Percentiles rank a stretch among this genome's conserved stretches.
These are phyloP conservation scores for Slavum lentiscoides DNA, from an alignment of 2,888 invertebrate genomes.

Conservation along the genomic window DNA sequence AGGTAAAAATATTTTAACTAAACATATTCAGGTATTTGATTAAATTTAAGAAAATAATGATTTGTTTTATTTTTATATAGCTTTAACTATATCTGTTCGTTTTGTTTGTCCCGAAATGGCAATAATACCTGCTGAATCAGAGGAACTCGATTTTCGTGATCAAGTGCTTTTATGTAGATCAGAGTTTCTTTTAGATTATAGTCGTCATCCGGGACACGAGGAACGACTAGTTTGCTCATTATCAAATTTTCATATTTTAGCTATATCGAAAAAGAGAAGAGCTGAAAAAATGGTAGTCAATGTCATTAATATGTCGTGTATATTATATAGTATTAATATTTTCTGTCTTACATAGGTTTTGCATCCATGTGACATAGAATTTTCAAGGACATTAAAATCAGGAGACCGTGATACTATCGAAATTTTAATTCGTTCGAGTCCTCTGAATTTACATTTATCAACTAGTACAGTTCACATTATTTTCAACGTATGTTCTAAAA, in stretches of 20 bases:
- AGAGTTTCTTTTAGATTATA: slow-evolving; percentile 73
- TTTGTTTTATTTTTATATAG: slow-evolving; percentile 58
- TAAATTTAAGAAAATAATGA: neutral
- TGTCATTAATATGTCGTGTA: neutral
- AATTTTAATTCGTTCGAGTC: slow-evolving; percentile 69
- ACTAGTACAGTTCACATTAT: slow-evolving; percentile 74
- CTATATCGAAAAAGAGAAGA: slow-evolving; percentile 57
- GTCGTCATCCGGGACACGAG: slow-evolving; percentile 66
- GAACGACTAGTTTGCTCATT: slow-evolving; percentile 69
- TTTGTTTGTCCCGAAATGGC: slow-evolving; percentile 78
- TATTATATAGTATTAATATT: neutral
- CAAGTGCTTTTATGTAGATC: slow-evolving; percentile 69
- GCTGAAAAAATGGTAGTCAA: slow-evolving; percentile 53
- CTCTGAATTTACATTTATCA: slow-evolving; percentile 73
- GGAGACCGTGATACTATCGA: slow-evolving; percentile 69
- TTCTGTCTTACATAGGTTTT: slow-evolving; percentile 60
- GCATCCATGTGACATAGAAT: slow-evolving; percentile 73
- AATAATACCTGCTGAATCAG: slow-evolving; percentile 70
- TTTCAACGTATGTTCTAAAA: slow-evolving; percentile 58
- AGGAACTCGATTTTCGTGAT: slow-evolving; percentile 41
- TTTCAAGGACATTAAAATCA: slow-evolving; percentile 67
- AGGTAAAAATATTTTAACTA: slow-evolving; percentile 12
- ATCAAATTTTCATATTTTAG: slow-evolving; percentile 68
- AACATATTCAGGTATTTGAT: neutral
- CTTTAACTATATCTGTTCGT: slow-evolving; percentile 72